Conservation (phyloP, 2,888 invertebrate species). For the Ceraclea dissimilis region DNA sequence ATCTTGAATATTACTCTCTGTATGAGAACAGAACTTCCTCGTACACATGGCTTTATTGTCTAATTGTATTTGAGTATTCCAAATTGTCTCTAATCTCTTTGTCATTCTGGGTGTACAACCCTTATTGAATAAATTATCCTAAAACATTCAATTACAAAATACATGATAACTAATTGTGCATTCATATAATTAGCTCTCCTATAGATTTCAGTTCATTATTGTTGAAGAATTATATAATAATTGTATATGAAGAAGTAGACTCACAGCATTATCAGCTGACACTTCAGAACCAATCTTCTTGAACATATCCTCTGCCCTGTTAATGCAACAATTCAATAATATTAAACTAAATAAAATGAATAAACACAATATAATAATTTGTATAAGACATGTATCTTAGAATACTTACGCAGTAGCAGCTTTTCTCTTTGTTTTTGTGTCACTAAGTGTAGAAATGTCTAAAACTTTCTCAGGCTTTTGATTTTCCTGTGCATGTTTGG, state of each 20-base stretch:
- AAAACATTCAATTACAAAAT: no score
- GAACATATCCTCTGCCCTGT: neutral
- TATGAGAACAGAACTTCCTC: neutral
- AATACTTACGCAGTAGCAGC: slow-evolving; percentile 38
- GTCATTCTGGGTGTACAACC: neutral
- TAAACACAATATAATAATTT: neutral
- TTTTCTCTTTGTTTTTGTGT: slow-evolving; percentile 31
- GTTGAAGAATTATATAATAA: no score
- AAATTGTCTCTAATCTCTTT: neutral
- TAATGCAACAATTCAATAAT: slow-evolving; percentile 4
- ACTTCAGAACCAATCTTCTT: neutral
- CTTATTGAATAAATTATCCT: neutral
- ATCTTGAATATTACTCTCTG: neutral
- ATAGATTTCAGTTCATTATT: no score
- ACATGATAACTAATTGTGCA: no score
- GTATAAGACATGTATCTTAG: no score
- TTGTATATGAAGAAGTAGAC: no score
- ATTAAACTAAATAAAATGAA: neutral
- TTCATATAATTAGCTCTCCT: no score
- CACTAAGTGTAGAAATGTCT: neutral
- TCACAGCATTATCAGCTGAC: neutral
- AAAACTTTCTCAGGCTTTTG: neutral
- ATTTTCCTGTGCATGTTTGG: slow-evolving; percentile 35
- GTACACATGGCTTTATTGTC: neutral
- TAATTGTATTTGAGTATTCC: neutral